phyloP scores from a whole-genome alignment of 2,888 invertebrate genomes.

The Colletes collaris region DNA sequence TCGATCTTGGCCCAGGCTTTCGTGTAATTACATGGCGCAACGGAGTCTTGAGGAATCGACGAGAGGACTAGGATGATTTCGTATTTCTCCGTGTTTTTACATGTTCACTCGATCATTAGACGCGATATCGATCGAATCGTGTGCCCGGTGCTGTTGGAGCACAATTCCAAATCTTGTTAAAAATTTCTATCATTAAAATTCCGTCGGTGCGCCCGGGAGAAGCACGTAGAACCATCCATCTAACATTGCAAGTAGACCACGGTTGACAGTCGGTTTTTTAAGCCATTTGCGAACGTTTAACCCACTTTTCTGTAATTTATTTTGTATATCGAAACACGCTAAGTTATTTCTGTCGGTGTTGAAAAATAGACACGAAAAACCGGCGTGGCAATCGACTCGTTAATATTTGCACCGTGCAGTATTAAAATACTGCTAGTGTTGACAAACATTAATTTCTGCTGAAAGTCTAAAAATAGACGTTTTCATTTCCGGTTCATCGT shows the following conservation, averaged over 20 bases:
- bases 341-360: no score
- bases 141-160: background rate
- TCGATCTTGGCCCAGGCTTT: conserved; percentile 15
- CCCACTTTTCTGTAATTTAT: conserved; percentile 20
- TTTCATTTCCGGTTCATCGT: no score
- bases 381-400: no score
- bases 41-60: background rate
- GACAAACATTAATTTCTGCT: no score
- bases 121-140: conserved; percentile 5
- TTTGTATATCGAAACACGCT: background rate
- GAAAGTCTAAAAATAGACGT: no score
- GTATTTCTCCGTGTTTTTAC: background rate
- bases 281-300: background rate
- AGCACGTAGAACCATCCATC: conserved; percentile 25
- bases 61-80: no score
- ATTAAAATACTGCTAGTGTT: no score
- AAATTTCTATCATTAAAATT: conserved; percentile 36
- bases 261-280: background rate
- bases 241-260: conserved; percentile 35
- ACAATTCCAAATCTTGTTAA: conserved; percentile 16
- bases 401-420: no score
- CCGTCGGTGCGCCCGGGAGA: background rate
- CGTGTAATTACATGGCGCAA: conserved; percentile 16
- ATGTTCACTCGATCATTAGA: no score
- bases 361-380: background rate